These are phyloP conservation scores for Wiebesia pumilae DNA, from an alignment of 1,140 invertebrate species.

Conservation along the genomic window DNA sequence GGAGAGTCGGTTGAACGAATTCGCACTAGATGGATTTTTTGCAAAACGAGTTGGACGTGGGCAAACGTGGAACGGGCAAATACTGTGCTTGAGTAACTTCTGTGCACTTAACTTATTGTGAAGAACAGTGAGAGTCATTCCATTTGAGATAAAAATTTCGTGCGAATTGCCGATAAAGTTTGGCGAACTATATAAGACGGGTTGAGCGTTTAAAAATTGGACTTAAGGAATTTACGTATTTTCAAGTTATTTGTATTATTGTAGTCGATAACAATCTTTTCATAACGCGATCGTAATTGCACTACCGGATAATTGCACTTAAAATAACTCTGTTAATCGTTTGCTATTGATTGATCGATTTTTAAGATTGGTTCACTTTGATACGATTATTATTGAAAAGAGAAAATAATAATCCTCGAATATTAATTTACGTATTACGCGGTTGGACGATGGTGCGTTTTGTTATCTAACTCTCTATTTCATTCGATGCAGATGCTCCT, in stretches of 20 bases:
- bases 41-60: neutral
- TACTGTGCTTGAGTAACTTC: constrained; percentile 16
- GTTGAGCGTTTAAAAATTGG: neutral
- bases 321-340: too few relatives aligned
- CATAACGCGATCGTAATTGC: neutral
- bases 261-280: neutral
- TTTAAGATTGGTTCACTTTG: too few relatives aligned
- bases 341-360: too few relatives aligned
- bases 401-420: too few relatives aligned
- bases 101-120: constrained; percentile 40
- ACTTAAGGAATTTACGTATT: neutral
- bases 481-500: too few relatives aligned
- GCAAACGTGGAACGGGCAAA: neutral
- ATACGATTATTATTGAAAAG: too few relatives aligned
- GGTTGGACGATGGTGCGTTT: too few relatives aligned
- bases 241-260: neutral
- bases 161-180: constrained; percentile 26
- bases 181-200: neutral
- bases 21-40: constrained; percentile 11
- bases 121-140: constrained; percentile 41
- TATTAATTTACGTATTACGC: too few relatives aligned
- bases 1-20: neutral
- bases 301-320: too few relatives aligned
- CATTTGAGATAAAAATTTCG: constrained; percentile 22
- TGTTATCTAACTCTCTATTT: too few relatives aligned